Conservation (phyloP, 2,888 invertebrate species). For the Apamea sordens region DNA sequence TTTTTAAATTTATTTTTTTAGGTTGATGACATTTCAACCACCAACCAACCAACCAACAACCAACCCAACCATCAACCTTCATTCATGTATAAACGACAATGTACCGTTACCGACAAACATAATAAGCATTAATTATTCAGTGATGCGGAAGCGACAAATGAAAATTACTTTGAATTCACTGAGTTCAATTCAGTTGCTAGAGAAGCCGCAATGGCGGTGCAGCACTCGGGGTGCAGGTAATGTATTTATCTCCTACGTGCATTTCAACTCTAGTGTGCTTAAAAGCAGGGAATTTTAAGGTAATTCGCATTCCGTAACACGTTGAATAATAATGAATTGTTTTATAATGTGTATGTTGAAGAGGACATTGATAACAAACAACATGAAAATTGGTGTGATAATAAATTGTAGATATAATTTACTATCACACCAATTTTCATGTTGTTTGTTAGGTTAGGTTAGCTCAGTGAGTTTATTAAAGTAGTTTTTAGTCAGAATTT, state of each 20-base stretch:
- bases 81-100: background rate
- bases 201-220: constrained; percentile 14
- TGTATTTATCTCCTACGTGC: constrained; percentile 30
- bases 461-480: background rate
- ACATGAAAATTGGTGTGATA: background rate
- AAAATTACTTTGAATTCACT: constrained; percentile 25
- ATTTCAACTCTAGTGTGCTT: constrained; percentile 7
- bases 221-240: constrained; percentile 23
- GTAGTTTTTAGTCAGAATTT: background rate
- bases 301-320: background rate
- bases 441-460: too few species aligned
- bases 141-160: constrained; percentile 26
- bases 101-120: background rate
- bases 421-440: too few species aligned
- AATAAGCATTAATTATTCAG: constrained; percentile 24
- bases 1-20: too few species aligned
- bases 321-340: background rate
- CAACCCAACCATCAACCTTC: background rate
- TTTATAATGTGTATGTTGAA: background rate
- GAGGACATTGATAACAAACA: background rate
- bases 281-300: background rate
- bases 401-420: too few species aligned
- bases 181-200: constrained; percentile 25
- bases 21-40: too few species aligned
- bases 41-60: too few species aligned